A percentile compares a stretch with the other conserved stretches of the same genome.
These are phyloP conservation scores for Machimus atricapillus DNA, from an alignment of 2,888 invertebrate genomes.

Conservation along the genomic window DNA sequence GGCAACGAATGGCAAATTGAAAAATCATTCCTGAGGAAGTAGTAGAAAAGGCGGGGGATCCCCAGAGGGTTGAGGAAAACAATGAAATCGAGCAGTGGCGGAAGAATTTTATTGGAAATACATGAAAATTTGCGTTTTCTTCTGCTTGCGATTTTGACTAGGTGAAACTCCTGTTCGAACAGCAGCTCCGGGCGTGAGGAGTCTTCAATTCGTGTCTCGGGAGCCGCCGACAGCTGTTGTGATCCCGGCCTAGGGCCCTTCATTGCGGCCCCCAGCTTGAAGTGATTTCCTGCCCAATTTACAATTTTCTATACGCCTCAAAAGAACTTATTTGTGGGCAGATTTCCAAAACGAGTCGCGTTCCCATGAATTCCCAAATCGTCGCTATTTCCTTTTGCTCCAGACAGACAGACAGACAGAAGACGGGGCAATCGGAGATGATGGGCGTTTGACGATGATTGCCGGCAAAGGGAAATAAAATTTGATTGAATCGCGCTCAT, in stretches of 20 bases:
- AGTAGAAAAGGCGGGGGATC: background rate
- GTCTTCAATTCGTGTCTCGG: background rate
- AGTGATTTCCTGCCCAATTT: constrained; percentile 34
- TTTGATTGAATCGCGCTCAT: constrained; percentile 22
- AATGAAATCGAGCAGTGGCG: background rate
- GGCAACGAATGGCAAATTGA: constrained; percentile 38
- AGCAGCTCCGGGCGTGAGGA: background rate
- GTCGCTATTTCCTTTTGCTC: background rate
- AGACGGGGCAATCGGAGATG: constrained; percentile 14
- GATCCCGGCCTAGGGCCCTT: background rate
- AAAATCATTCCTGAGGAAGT: constrained; percentile 29
- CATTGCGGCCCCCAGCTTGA: background rate
- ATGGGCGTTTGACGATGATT: constrained; percentile 34
- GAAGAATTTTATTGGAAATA: constrained; percentile 34
- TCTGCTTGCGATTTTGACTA: background rate
- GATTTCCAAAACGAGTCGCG: constrained; percentile 29
- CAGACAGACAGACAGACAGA: background rate
- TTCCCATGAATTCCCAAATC: background rate
- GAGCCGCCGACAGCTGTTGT: background rate
- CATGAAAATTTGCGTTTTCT: constrained; percentile 32
- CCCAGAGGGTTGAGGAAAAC: background rate
- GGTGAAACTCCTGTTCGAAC: background rate
- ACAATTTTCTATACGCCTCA: constrained; percentile 32
- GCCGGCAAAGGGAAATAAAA: constrained; percentile 16
- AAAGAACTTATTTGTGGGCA: constrained; percentile 34